These are phyloP conservation scores for Champsocephalus gunnari DNA, from an alignment of 2,797 vertebrate species.

Conservation along the genomic window DNA sequence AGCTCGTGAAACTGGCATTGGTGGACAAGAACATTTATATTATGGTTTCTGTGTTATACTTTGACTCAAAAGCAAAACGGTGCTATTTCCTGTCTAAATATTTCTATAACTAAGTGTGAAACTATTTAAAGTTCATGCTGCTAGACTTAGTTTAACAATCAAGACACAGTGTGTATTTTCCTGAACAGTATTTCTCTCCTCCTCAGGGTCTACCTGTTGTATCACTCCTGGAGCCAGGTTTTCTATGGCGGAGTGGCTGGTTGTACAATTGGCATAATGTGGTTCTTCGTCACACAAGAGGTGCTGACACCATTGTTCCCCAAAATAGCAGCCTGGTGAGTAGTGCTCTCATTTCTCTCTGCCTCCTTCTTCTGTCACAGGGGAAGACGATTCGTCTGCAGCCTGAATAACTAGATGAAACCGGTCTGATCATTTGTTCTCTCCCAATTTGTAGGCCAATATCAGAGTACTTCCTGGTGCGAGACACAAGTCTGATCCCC, in stretches of 20 bases:
- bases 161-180: not conserved
- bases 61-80: not conserved
- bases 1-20: not conserved
- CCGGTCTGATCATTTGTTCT: not conserved
- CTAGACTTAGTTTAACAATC: not conserved
- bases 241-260: conserved; percentile 93
- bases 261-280: conserved; percentile 90
- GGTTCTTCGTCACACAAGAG: conserved; percentile 98
- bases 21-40: not conserved
- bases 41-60: not conserved
- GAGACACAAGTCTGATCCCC: conserved; percentile 98
- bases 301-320: conserved; percentile 97
- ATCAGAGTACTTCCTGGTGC: conserved; percentile 98
- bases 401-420: conserved; percentile 33
- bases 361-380: conserved; percentile 35
- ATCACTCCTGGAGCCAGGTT: conserved; percentile 98
- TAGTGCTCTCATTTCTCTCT: conserved; percentile 49
- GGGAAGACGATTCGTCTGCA: conserved; percentile 38
- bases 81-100: not conserved
- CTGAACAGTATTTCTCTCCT: conserved; percentile 7
- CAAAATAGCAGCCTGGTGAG: conserved; percentile 98
- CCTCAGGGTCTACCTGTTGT: conserved; percentile 95
- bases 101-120: too few relatives aligned
- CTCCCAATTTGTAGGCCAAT: conserved; percentile 87
- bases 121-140: not conserved